Base-by-base conservation (phyloP, 2,113 vertebrate genomes). In the Chaenogobius annularis region DNA sequence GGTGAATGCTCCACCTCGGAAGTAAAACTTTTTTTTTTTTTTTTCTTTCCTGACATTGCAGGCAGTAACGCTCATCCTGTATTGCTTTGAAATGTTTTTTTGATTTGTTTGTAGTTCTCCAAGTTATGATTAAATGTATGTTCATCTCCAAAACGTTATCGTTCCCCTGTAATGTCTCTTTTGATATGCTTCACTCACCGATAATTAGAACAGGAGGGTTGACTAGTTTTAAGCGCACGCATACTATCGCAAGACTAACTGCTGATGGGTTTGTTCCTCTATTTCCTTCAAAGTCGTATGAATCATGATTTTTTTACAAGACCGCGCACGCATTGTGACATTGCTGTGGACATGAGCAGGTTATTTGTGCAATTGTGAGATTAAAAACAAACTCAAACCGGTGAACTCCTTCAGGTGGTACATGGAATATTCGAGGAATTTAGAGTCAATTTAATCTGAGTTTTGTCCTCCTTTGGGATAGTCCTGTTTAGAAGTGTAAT, bases 51-150 rank as follows among this genome's bases (percentile, higher is more conserved):
- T 66, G 70, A 85, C 79, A 79, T 72, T 78, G 78, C 67, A 71
- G 70, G 83, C 31, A 63, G 74, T 83, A 81, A 88, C 77, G 64
- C 43, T 81, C 69, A 80, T 78, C 66, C 83, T 91, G 88, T 91
- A 92, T 94, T 94, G 92, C 94, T 95, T 96, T 93, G 89, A 89
- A 89, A 92, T 94, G 91, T 94, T 31, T 4, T 31, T 31, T 84
- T 89, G 78, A 87, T 90, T 93, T 95, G 89, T 93, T 94, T 85
- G 92, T 85, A 93, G 94, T 94, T 94, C 96, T 97, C 96, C 95
- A 96, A 58, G 96, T 94, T 94, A 90, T 92, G 91, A 97, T 97
- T 98, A 96, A 97, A 98, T 85, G 78, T 92, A 87, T 89, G 91
- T 95, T 96, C 94, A 94, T 94, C 86, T 90, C 69, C 78, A 73